Percentiles rank a stretch among this genome's conserved stretches.
These are phyloP conservation scores for Falco novaeseelandiae DNA, from an alignment of 2,797 vertebrate species.

Conservation along the genomic window DNA sequence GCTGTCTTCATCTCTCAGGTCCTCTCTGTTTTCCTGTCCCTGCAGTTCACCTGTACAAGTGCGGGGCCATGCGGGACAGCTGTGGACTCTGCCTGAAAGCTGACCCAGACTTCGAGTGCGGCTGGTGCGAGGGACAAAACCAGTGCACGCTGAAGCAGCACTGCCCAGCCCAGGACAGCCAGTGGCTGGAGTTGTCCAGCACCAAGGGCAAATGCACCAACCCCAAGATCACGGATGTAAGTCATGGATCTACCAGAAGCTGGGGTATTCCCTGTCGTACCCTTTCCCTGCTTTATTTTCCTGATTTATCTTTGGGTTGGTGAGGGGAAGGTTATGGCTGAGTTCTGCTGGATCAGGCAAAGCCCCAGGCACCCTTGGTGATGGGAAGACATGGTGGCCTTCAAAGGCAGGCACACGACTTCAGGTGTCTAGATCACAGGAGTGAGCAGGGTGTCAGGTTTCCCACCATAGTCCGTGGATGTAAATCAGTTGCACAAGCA, in stretches of 20 bases:
- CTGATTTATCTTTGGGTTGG: not conserved
- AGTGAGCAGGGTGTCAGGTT: not conserved
- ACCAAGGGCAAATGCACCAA: conserved; percentile 95
- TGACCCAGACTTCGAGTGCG: conserved; percentile 91
- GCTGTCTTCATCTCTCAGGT: not conserved
- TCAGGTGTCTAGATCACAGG: not conserved
- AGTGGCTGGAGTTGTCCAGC: conserved; percentile 90
- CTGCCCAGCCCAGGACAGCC: conserved; percentile 88
- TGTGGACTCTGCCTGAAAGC: conserved; percentile 97
- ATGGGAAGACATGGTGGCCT: not conserved
- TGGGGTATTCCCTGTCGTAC: not conserved
- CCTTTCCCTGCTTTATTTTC: not conserved
- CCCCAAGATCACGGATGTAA: conserved; percentile 93
- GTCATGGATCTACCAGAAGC: not conserved
- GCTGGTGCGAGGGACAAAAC: conserved; percentile 92
- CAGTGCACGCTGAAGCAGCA: conserved; percentile 95
- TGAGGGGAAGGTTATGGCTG: not conserved
- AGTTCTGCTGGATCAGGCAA: not conserved
- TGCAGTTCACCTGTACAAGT: conserved; percentile 97
- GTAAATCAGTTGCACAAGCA: not conserved
- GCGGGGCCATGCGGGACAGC: conserved; percentile 92
- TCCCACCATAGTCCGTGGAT: not conserved
- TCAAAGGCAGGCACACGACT: not conserved
- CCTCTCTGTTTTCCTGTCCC: not conserved
- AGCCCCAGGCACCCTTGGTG: not conserved